A percentile compares a stretch with the other conserved stretches of the same genome.
These are phyloP conservation scores for Patella pellucida DNA, from an alignment of 2,888 invertebrate species.

Conservation along the genomic window DNA sequence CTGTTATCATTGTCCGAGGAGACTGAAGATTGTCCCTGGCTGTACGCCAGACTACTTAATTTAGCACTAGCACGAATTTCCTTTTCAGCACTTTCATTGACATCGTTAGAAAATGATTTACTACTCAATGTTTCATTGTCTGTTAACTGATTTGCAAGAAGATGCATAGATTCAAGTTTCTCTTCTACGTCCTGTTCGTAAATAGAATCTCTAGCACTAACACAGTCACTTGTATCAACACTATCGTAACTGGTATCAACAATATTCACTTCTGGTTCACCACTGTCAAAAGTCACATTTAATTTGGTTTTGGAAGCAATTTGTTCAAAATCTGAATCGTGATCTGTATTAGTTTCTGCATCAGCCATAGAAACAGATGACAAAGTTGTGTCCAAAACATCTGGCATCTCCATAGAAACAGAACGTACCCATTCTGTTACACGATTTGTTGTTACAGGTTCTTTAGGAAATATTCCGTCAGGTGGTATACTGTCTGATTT, in stretches of 20 bases:
- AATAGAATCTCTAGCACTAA: conserved; percentile 57
- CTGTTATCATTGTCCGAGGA: conserved; percentile 29
- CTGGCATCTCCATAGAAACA: conserved; percentile 44
- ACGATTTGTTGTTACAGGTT: conserved; percentile 55
- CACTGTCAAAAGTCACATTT: conserved; percentile 18
- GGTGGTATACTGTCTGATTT: conserved; percentile 39
- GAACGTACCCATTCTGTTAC: conserved; percentile 69
- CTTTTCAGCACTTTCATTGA: conserved; percentile 18
- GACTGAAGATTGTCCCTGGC: conserved; percentile 21
- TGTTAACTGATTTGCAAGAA: conserved; percentile 40
- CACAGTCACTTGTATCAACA: conserved; percentile 44
- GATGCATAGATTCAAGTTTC: conserved; percentile 54
- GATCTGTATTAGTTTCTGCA: conserved; percentile 46
- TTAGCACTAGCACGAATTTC: conserved; percentile 19
- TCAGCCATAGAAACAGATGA: conserved; percentile 34
- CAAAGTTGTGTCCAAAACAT: neutral
- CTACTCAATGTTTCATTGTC: conserved; percentile 65
- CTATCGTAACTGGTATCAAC: conserved; percentile 58
- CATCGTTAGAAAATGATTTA: conserved; percentile 52
- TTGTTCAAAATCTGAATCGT: conserved; percentile 44
- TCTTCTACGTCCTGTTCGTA: conserved; percentile 68
- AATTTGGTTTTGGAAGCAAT: conserved; percentile 35
- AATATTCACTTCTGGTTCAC: conserved; percentile 18
- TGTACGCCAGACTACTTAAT: conserved; percentile 31
- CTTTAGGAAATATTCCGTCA: conserved; percentile 49